Percentiles rank a stretch among this genome's conserved stretches.
phyloP scores from a whole-genome alignment of 2,113 vertebrate genomes.

The Syngnathus scovelli region DNA sequence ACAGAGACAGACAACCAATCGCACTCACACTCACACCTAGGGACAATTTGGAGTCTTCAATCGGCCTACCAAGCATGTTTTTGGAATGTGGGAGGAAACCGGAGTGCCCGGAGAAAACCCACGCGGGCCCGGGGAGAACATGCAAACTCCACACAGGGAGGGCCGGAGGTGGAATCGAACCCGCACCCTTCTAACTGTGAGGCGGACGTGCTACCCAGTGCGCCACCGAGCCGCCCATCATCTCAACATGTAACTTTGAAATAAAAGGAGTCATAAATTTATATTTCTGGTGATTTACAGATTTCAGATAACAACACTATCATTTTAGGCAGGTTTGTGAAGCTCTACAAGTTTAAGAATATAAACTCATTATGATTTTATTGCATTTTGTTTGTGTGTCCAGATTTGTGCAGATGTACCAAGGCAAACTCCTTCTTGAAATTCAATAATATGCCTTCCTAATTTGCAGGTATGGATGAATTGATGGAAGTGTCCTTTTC shows the following conservation, averaged over 20 bases:
- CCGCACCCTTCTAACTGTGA: too few species aligned
- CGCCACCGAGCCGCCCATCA: too few species aligned
- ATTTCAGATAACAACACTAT: background rate
- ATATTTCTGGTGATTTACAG: background rate
- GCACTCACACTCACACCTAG: too few species aligned
- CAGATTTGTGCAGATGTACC: background rate
- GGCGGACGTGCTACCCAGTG: too few species aligned
- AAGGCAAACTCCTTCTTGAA: background rate
- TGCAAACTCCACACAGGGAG: too few species aligned
- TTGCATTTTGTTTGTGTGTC: background rate
- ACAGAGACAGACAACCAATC: too few species aligned
- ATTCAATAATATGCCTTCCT: background rate
- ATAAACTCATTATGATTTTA: background rate
- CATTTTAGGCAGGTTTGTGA: background rate
- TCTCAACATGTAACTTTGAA: background rate
- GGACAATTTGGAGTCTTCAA: too few species aligned
- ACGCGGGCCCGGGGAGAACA: too few species aligned
- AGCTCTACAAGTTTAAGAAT: background rate
- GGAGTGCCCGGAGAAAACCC: too few species aligned
- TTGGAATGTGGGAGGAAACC: too few species aligned
- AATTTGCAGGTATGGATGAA: constrained; percentile 87
- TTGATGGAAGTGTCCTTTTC: constrained; percentile 98
- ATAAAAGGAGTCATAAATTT: background rate
- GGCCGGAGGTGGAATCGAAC: too few species aligned
- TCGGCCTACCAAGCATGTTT: too few species aligned